phyloP scores from a whole-genome alignment of 2,888 invertebrate genomes.

The Pyrrhia umbra region DNA sequence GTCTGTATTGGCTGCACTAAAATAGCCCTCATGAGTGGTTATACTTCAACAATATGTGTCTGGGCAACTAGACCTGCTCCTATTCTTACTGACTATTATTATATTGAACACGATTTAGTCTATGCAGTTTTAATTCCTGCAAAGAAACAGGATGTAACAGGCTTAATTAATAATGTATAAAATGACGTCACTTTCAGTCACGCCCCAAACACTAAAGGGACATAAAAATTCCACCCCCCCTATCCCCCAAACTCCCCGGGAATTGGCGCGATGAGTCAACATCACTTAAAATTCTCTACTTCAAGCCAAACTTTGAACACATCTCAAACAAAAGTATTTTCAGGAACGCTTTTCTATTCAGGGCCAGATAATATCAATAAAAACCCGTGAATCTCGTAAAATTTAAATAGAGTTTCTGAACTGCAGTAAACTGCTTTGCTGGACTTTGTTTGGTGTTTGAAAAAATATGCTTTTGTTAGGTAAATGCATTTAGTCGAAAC shows the following conservation, averaged over 20 bases:
- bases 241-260: background rate
- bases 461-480: background rate
- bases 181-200: background rate
- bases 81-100: no score
- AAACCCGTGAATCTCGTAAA: conserved; percentile 65
- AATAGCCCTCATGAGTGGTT: no score
- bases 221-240: conserved; percentile 34
- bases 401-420: conserved; percentile 67
- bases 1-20: no score
- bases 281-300: conserved; percentile 53
- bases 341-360: conserved; percentile 52
- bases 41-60: no score
- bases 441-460: conserved; percentile 8
- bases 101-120: no score
- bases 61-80: no score
- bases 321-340: conserved; percentile 53
- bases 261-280: conserved; percentile 49
- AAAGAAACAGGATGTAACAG: no score
- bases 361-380: conserved; percentile 70
- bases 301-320: conserved; percentile 43
- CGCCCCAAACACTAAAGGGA: conserved; percentile 3
- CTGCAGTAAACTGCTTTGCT: conserved; percentile 59
- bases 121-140: no score
- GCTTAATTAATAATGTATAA: no score
- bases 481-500: background rate